A percentile compares a stretch with the other conserved stretches of the same genome.
Conservation (phyloP, 2,888 invertebrate species). For the Aporophyla lueneburgensis region DNA sequence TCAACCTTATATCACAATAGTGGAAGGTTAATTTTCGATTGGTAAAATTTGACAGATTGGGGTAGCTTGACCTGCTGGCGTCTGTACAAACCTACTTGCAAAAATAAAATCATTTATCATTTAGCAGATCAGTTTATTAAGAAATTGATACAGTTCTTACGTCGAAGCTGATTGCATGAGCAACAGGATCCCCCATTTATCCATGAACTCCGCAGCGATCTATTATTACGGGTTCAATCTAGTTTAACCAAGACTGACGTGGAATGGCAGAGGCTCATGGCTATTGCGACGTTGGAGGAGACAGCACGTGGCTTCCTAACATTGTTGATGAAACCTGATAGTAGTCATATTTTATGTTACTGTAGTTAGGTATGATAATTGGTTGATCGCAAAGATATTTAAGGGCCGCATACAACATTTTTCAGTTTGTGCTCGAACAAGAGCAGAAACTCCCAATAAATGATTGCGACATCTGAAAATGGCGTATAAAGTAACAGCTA, state of each 20-base stretch:
- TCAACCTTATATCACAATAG: no score
- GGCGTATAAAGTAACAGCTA: no score
- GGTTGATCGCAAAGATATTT: no score
- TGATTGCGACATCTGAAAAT: no score
- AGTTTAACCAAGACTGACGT: constrained; percentile 13
- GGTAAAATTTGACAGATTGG: no score
- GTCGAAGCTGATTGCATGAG: not conserved
- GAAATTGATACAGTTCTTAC: constrained; percentile 11
- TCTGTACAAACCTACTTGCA: no score
- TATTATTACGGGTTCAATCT: constrained; percentile 19
- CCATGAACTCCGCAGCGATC: constrained; percentile 12
- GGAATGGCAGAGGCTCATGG: not conserved
- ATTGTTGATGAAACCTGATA: not conserved
- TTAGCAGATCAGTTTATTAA: not conserved
- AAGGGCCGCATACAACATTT: no score
- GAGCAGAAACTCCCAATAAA: no score
- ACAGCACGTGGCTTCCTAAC: not conserved
- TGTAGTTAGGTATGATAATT: not conserved
- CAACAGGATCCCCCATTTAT: constrained; percentile 26
- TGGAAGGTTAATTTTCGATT: no score
- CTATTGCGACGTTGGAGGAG: not conserved
- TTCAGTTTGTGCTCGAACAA: no score
- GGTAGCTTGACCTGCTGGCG: no score
- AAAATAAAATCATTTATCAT: no score
- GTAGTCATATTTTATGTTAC: not conserved